These are phyloP conservation scores for Colius striatus DNA, from an alignment of 2,113 vertebrate genomes.

Conservation along the genomic window DNA sequence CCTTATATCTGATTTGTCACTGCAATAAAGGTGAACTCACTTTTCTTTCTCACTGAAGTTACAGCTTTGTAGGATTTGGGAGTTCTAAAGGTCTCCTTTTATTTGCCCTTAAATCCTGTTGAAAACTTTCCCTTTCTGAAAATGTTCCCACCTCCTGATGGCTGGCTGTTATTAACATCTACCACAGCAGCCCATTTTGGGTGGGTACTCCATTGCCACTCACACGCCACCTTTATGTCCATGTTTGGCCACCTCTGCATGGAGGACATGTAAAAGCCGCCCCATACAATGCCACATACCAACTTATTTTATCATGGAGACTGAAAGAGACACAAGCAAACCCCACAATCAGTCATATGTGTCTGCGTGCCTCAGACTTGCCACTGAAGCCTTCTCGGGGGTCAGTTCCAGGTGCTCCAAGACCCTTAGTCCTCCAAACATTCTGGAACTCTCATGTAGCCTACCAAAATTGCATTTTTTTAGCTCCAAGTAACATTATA, in stretches of 20 bases:
- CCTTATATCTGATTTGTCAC: not conserved
- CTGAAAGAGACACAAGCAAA: not conserved
- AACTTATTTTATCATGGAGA: not conserved
- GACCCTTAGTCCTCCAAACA: not conserved
- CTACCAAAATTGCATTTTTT: not conserved
- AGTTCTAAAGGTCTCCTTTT: not conserved
- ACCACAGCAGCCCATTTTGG: not conserved
- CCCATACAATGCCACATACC: not conserved
- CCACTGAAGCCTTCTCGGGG: not conserved
- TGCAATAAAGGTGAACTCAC: not conserved
- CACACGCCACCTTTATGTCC: rapidly evolving
- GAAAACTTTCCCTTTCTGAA: not conserved
- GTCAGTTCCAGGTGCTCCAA: not conserved
- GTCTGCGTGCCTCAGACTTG: not conserved
- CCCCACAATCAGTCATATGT: not conserved
- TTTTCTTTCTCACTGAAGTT: not conserved
- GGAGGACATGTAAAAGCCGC: rapidly evolving
- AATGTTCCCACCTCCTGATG: not conserved
- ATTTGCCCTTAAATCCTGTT: not conserved
- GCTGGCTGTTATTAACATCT: not conserved
- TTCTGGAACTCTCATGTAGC: not conserved
- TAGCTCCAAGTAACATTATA: rapidly evolving
- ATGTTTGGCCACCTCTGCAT: not conserved
- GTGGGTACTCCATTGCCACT: not conserved
- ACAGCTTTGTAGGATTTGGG: not conserved